Conservation (phyloP, 2,113 vertebrate genomes). For the Aegotheles bennettii region DNA sequence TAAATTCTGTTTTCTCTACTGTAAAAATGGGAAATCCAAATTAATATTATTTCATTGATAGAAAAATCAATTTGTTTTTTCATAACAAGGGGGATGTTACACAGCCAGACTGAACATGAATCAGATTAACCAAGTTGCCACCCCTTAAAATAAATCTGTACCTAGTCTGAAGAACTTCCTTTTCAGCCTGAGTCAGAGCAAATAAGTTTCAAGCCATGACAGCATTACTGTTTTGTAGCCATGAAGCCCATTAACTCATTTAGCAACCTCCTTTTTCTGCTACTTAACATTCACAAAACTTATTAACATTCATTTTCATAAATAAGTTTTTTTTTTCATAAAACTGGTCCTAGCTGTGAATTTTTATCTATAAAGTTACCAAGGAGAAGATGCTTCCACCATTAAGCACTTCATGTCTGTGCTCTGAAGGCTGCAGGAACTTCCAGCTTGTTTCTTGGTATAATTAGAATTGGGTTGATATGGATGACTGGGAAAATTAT, state of each 20-base stretch:
- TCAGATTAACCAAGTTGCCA: conserved; percentile 2
- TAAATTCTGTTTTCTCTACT: not conserved
- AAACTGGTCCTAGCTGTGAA: no score
- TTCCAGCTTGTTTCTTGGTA: not conserved
- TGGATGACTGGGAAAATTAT: not conserved
- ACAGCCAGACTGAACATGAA: not conserved
- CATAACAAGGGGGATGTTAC: not conserved
- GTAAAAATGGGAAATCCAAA: not conserved
- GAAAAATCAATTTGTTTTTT: not conserved
- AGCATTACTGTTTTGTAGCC: not conserved
- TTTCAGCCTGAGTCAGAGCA: conserved; percentile 5
- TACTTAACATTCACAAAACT: no score
- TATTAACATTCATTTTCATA: no score
- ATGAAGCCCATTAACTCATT: not conserved
- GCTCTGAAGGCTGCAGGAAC: not conserved
- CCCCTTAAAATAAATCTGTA: not conserved
- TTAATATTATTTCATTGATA: not conserved
- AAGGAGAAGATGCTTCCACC: not conserved
- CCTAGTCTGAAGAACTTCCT: not conserved
- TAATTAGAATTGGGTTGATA: not conserved
- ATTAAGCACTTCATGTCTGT: not conserved
- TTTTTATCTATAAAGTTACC: not conserved
- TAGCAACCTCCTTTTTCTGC: not conserved
- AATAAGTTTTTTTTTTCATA: no score
- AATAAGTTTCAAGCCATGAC: not conserved